These are phyloP conservation scores for Eulemur coronatus DNA, from an alignment of 2,797 vertebrate genomes.

Conservation along the genomic window DNA sequence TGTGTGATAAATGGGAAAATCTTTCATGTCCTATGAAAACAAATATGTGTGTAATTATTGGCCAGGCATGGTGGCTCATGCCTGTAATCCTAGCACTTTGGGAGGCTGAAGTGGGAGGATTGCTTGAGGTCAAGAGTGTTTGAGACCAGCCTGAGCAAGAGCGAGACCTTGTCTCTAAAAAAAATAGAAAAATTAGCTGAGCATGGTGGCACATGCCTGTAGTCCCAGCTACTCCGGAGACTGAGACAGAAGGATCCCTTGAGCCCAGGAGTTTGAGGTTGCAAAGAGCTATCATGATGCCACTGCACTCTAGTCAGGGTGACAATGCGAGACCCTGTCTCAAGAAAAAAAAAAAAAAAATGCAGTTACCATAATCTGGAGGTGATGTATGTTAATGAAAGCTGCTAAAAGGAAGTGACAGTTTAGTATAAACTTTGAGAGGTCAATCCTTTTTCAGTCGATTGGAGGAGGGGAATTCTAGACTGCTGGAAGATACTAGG, in stretches of 20 bases:
- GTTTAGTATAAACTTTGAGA: not conserved
- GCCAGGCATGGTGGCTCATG: not conserved
- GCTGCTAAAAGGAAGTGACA: not conserved
- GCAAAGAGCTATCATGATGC: not conserved
- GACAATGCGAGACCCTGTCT: not conserved
- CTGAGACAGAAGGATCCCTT: not conserved
- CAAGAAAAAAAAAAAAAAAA: not conserved
- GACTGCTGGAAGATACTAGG: not conserved
- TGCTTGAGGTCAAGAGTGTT: not conserved
- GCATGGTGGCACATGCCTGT: not conserved
- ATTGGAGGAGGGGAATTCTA: not conserved
- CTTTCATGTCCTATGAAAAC: slow-evolving; percentile 2
- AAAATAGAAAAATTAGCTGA: not conserved
- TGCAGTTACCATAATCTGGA: not conserved
- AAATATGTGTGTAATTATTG: not conserved
- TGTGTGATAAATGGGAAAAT: not conserved
- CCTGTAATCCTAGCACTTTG: not conserved
- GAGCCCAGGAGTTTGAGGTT: not conserved
- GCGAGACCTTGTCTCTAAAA: not conserved
- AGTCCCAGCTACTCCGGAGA: not conserved
- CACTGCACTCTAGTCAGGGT: not conserved
- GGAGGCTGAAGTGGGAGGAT: not conserved
- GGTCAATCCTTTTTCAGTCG: not conserved
- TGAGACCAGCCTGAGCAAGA: not conserved
- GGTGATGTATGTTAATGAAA: slow-evolving; percentile 1